Base-by-base conservation (phyloP, 2,888 invertebrate species). In the Volucella bombylans region DNA sequence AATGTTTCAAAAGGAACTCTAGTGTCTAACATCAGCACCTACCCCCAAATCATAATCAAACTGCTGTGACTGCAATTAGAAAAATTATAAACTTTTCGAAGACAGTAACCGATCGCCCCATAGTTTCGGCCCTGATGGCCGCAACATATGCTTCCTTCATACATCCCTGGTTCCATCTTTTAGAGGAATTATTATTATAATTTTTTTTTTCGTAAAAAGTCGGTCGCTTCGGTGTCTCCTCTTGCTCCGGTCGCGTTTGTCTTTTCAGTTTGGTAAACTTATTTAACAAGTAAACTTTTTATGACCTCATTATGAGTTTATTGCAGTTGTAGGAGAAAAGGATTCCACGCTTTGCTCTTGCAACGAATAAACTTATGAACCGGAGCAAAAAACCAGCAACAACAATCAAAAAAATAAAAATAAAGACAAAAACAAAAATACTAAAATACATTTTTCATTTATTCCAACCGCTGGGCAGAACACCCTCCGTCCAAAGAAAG, bases 241-340 rank as follows among this genome's bases (percentile, higher is more conserved):
- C 41, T 39, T 50, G 18, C 9, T 38, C 57, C 41, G 10, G 8
- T 50, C 38, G 49, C 31, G 61, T 64, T 55, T 45, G 39, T 41
- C 23, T 50, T 23, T 43, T 23, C 78, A 68, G 54, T 41, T 65
- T 38, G 23, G 50, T 78, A 59, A 80, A 80, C 59, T 65, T 77
- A 76, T 77, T 77, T 67, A 72, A 72, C 68, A 80, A 85, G 77
- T 72, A 85, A 72, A 80, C 74, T 80, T 83, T 82, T 77, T 72
- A 72, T 68, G 76, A 85, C 80, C 85, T 85, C 85, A 85, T 85
- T 85, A 85, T 69, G 81, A 81, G 76, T 81, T 85, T 85, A 85
- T 73, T 81, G 77, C 77, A 76, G 74, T 64, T 68, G 62, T 64
- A 72, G 57, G 23, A 72, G 61, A 68, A 72, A 81, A 85, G 77